phyloP scores from a whole-genome alignment of 2,888 invertebrate species.

The Gryllus longicercus region DNA sequence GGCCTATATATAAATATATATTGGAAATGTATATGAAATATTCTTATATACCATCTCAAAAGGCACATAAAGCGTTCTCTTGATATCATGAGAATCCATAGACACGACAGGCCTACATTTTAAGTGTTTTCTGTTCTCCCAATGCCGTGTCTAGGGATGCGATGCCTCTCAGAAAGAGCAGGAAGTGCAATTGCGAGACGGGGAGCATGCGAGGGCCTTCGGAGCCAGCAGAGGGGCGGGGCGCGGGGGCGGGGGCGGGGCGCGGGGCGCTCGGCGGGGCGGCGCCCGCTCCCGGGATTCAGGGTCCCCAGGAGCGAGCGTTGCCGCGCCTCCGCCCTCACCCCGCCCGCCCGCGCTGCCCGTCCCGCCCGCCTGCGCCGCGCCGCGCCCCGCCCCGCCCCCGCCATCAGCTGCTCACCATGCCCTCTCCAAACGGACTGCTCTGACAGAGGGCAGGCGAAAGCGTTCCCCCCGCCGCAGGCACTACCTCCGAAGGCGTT shows the following conservation, averaged over 20 bases:
- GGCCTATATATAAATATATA: conserved; percentile 10
- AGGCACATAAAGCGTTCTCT: conserved; percentile 10
- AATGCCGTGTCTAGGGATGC: conserved; percentile 9
- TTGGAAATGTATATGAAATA: conserved; percentile 10
- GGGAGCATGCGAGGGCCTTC: background rate
- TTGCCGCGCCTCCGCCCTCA: no score
- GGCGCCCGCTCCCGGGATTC: background rate
- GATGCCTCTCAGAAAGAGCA: background rate
- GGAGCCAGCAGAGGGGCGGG: background rate
- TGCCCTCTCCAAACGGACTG: no score
- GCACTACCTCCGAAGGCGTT: no score
- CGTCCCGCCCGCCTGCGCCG: no score
- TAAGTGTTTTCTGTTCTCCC: background rate
- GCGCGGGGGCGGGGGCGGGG: background rate
- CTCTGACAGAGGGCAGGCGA: no score
- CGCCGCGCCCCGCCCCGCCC: no score
- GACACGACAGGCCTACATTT: background rate
- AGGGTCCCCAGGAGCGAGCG: background rate
- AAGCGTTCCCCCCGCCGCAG: no score
- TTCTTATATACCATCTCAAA: conserved; percentile 9
- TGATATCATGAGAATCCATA: conserved; percentile 1
- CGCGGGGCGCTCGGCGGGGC: background rate
- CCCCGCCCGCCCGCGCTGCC: no score
- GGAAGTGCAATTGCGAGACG: background rate
- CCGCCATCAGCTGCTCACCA: no score